Percentiles rank a stretch among this genome's conserved stretches.
phyloP scores from a whole-genome alignment of 2,888 invertebrate genomes.

The Polydrusus tereticollis region DNA sequence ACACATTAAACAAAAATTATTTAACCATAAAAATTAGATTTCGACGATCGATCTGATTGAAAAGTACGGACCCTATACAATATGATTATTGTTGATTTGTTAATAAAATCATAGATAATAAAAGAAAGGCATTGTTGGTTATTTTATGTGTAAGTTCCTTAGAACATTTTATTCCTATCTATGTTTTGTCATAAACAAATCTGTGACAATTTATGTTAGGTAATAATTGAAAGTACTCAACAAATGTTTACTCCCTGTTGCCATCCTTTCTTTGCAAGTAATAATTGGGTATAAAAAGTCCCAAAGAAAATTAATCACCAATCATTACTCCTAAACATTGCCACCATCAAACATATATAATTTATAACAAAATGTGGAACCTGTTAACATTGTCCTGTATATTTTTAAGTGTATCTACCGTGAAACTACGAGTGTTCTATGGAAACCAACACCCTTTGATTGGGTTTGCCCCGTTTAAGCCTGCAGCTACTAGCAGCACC shows the following conservation, averaged over 20 bases:
- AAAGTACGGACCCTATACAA: background rate
- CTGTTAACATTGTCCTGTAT: background rate
- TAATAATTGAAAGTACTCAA: too few species aligned
- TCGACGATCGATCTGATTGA: background rate
- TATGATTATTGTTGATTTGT: background rate
- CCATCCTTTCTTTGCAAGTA: background rate
- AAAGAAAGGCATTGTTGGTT: background rate
- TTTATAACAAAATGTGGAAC: too few species aligned
- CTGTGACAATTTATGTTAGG: too few species aligned
- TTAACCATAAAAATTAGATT: constrained; percentile 4
- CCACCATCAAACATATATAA: too few species aligned
- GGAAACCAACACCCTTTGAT: background rate
- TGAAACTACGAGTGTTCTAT: background rate
- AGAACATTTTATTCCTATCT: too few species aligned
- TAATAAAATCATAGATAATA: background rate
- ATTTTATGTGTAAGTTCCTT: too few species aligned
- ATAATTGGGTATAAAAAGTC: background rate
- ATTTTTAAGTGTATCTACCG: background rate
- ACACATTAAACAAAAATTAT: background rate
- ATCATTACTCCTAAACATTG: background rate
- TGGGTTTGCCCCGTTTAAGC: background rate
- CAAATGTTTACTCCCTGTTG: background rate
- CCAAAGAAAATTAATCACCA: background rate
- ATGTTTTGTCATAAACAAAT: too few species aligned
- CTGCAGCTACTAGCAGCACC: background rate